Conservation (phyloP, 1,140 invertebrate genomes). For the Ctenoplectra terminalis region DNA sequence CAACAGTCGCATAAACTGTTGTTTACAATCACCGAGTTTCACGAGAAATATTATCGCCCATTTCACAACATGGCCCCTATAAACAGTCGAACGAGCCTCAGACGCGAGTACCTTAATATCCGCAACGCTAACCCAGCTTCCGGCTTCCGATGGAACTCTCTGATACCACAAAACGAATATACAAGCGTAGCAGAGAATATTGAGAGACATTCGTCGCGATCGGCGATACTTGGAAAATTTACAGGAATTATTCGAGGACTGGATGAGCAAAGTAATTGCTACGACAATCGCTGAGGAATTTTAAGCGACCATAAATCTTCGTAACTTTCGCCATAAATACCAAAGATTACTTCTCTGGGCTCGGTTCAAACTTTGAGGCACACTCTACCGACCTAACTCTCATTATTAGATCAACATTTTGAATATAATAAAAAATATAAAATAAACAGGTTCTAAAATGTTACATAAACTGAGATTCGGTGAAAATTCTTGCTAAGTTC, state of each 20-base stretch:
- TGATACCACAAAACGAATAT: slow-evolving; percentile 10
- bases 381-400: no score
- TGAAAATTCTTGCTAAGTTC: no score
- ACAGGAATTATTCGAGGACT: no score
- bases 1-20: background rate
- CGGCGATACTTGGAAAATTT: background rate
- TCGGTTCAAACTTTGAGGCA: no score
- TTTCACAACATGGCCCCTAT: background rate
- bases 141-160: background rate
- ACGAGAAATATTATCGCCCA: background rate
- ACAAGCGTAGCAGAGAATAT: background rate
- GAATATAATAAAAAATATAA: no score
- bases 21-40: slow-evolving; percentile 11
- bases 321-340: no score
- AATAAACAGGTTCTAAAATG: no score
- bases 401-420: no score
- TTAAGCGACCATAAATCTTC: background rate
- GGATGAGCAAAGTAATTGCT: background rate
- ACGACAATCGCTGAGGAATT: background rate
- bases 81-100: background rate
- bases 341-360: background rate
- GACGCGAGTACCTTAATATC: slow-evolving; percentile 40
- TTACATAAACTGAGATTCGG: no score
- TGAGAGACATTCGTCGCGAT: background rate
- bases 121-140: slow-evolving; percentile 28